A percentile compares a stretch with the other conserved stretches of the same genome.
These are phyloP conservation scores for Dasypus novemcinctus DNA, from an alignment of 2,113 vertebrate genomes.

Conservation along the genomic window DNA sequence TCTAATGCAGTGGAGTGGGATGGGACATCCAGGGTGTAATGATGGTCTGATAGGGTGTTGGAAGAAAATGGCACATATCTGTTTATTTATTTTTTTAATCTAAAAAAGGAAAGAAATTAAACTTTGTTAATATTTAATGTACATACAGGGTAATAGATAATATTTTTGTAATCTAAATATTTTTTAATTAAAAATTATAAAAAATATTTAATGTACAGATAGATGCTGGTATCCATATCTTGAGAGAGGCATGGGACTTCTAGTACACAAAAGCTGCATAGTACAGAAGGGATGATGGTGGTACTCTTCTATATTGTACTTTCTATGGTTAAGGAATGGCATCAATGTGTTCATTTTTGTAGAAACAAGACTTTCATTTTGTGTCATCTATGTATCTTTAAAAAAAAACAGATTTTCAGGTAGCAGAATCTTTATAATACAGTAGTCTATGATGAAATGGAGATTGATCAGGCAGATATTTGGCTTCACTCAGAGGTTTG, in stretches of 20 bases:
- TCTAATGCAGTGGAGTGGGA: background rate
- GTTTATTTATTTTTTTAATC: background rate
- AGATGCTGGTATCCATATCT: constrained; percentile 18
- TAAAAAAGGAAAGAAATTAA: background rate
- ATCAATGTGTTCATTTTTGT: constrained; percentile 30
- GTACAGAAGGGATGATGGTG: background rate
- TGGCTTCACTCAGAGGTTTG: background rate
- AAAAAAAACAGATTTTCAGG: too few relatives aligned
- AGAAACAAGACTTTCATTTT: constrained; percentile 21
- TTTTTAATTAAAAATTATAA: too few relatives aligned
- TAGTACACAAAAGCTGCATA: too few relatives aligned
- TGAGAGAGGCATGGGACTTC: background rate
- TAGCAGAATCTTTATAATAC: background rate
- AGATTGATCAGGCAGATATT: background rate
- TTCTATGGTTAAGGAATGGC: background rate
- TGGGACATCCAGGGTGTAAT: background rate
- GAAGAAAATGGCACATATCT: constrained; percentile 37
- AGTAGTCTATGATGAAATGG: background rate
- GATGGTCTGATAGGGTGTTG: background rate
- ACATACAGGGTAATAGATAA: too few relatives aligned
- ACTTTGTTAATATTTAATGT: constrained; percentile 48
- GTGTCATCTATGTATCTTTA: too few relatives aligned
- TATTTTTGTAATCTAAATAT: too few relatives aligned
- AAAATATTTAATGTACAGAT: constrained; percentile 41
- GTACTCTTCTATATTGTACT: background rate